These are phyloP conservation scores for Drosophila anomalata DNA, from an alignment of 2,888 invertebrate genomes.

Conservation along the genomic window DNA sequence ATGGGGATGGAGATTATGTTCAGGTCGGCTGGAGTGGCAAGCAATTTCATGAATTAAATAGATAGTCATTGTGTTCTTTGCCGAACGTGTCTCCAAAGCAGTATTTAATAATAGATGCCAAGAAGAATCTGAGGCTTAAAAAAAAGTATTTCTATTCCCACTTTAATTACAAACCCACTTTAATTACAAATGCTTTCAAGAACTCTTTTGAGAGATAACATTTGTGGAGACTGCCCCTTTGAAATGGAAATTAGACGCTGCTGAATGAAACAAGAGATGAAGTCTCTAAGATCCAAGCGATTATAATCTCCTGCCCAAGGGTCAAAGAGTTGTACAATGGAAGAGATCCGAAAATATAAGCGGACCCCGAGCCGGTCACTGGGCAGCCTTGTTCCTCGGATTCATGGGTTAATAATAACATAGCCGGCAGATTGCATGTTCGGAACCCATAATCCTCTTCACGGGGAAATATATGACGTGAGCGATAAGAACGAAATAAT, in stretches of 20 bases:
- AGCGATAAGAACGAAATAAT: conserved; percentile 62
- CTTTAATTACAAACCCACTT: no score
- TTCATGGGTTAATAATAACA: conserved; percentile 45
- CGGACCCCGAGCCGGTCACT: conserved; percentile 16
- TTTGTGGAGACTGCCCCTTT: not conserved
- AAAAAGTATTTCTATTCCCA: not conserved
- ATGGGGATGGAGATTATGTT: not conserved
- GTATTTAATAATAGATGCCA: not conserved
- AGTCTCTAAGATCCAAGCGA: not conserved
- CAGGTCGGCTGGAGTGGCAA: conserved; percentile 2
- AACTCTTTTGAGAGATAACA: not conserved
- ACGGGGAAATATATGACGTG: conserved; percentile 54
- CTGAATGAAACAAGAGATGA: conserved; percentile 1
- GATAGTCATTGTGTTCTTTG: not conserved
- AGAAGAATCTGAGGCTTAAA: not conserved
- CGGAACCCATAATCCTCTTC: conserved; percentile 63
- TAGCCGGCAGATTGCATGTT: conserved; percentile 56
- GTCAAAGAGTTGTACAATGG: not conserved
- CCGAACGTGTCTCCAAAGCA: not conserved
- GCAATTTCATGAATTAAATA: conserved; percentile 2
- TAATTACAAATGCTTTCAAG: not conserved
- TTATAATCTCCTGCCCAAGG: not conserved
- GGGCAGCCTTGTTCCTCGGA: not conserved
- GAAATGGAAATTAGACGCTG: not conserved
- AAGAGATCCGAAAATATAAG: conserved; percentile 3